Percentiles rank a stretch among this genome's conserved stretches.
Conservation (phyloP, 2,888 invertebrate species). For the Apantesis nais region DNA sequence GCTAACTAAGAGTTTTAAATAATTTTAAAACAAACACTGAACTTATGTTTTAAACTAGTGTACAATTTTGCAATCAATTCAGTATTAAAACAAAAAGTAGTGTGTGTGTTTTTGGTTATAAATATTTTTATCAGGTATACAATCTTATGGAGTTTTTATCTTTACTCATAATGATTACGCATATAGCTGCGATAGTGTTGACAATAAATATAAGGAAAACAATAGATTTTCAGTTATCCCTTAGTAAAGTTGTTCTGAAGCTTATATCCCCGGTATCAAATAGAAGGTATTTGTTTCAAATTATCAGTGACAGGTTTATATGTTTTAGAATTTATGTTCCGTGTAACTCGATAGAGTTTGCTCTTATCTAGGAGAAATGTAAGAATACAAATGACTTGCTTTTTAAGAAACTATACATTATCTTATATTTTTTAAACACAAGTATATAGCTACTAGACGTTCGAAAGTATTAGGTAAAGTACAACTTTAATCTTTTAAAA, state of each 20-base stretch:
- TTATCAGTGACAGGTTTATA: not conserved
- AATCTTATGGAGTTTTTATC: not conserved
- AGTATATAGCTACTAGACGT: not conserved
- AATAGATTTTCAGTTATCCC: not conserved
- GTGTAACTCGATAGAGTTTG: not conserved
- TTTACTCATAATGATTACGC: not conserved
- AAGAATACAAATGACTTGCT: not conserved
- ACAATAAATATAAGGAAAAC: not conserved
- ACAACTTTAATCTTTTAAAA: too few relatives aligned
- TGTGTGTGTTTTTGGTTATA: too few relatives aligned
- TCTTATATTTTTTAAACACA: not conserved
- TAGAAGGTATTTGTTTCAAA: slow-evolving; percentile 7
- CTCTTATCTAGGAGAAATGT: not conserved
- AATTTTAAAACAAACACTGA: too few relatives aligned
- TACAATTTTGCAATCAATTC: too few relatives aligned
- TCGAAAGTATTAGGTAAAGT: too few relatives aligned
- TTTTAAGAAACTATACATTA: not conserved
- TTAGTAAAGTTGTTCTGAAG: not conserved
- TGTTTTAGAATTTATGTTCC: not conserved
- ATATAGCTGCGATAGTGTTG: not conserved
- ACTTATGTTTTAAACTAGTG: too few relatives aligned
- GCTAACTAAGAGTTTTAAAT: too few relatives aligned
- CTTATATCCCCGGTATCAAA: not conserved
- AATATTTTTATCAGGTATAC: too few relatives aligned
- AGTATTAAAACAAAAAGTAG: too few relatives aligned